Percentiles rank a stretch among this genome's conserved stretches.
These are phyloP conservation scores for Rattus rattus DNA, from an alignment of 2,113 vertebrate genomes.

Conservation along the genomic window DNA sequence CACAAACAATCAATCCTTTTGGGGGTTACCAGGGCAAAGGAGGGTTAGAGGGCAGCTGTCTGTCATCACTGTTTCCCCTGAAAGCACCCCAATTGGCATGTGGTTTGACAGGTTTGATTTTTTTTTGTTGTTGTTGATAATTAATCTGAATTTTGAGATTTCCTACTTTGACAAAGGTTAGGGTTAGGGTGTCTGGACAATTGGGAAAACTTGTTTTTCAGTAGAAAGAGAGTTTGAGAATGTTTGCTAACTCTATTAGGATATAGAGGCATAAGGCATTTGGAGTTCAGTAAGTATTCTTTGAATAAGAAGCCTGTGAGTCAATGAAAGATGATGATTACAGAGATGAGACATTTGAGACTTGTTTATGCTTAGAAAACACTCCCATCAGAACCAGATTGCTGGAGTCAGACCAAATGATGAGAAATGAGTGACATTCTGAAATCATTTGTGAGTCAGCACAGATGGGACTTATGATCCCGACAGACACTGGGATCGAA, in stretches of 20 bases:
- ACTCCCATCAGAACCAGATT: constrained; percentile 31
- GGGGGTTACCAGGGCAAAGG: constrained; percentile 33
- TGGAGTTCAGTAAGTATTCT: constrained; percentile 32
- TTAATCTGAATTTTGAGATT: neutral
- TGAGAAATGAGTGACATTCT: neutral
- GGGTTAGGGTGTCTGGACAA: neutral
- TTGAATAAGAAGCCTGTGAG: constrained; percentile 7
- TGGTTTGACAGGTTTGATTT: neutral
- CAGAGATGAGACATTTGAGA: constrained; percentile 23
- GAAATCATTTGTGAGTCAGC: neutral
- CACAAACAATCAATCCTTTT: constrained; percentile 17
- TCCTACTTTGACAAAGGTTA: neutral
- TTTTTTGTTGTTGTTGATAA: neutral
- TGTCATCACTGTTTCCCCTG: neutral
- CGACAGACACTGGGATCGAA: neutral
- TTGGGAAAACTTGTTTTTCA: neutral
- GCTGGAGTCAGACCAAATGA: constrained; percentile 37
- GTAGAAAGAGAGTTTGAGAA: neutral
- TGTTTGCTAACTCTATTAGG: neutral
- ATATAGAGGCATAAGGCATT: neutral
- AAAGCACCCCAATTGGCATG: neutral
- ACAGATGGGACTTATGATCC: neutral
- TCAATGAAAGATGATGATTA: neutral
- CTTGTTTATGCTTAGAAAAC: constrained; percentile 37
- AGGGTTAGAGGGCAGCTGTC: neutral